These are phyloP conservation scores for Nineta flava DNA, from an alignment of 2,888 invertebrate genomes.

Conservation along the genomic window DNA sequence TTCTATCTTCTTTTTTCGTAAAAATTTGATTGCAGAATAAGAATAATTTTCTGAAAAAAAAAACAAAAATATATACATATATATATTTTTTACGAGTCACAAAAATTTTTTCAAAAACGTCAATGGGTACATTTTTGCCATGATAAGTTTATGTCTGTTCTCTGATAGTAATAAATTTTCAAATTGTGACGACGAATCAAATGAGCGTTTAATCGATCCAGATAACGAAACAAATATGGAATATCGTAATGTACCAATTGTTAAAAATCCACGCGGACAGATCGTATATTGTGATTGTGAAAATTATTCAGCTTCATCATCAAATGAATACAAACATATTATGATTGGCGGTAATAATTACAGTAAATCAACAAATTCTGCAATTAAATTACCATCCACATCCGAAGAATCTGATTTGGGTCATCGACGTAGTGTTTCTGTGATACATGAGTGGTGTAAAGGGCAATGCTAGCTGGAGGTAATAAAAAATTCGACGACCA, in stretches of 20 bases:
- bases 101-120: too few relatives aligned
- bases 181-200: too few relatives aligned
- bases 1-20: not conserved
- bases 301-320: conserved; percentile 7
- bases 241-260: not conserved
- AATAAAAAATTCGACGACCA: conserved; percentile 26
- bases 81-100: too few relatives aligned
- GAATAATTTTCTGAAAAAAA: too few relatives aligned
- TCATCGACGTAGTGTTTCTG: conserved; percentile 1
- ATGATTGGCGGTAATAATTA: not conserved
- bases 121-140: not conserved
- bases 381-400: too few relatives aligned
- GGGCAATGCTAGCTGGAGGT: conserved; percentile 15
- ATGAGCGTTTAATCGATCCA: not conserved
- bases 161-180: not conserved
- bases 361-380: not conserved
- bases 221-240: not conserved
- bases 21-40: too few relatives aligned
- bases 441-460: conserved; percentile 4
- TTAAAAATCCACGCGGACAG: not conserved
- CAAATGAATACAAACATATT: not conserved
- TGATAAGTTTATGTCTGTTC: not conserved
- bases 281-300: not conserved
- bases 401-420: not conserved
- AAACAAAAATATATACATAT: too few relatives aligned